Evolutionary conservation across 2,888 invertebrate species (phyloP), one percentile per base, ranked within the genome.

Genomic region (Acleris holmiana): DNA sequence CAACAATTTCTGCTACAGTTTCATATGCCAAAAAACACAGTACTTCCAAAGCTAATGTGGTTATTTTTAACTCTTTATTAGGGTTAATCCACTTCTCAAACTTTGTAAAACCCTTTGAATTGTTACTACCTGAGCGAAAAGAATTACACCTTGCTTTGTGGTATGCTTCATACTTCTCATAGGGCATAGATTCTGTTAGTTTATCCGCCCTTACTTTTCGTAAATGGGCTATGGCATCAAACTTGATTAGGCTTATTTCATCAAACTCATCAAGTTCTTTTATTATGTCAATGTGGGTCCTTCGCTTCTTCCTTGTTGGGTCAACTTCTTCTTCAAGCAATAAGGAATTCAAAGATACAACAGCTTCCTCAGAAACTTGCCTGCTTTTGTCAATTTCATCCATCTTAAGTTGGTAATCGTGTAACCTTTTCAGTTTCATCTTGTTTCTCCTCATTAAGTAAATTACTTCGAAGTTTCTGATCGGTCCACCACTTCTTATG

Each of bases 21-120:
- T 98, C 98, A 82, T 97, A 97, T 0, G 98, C 97, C 71, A 98
- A 92, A 80, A 98, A 98, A 53, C 96, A 95, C 68, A 98, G 84
- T 3, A 98, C 95, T 78, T 96, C 96, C 74, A 96, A 89, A 0
- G 96, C 96, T 55, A 94, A 89, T 18, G 90, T 85, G 0, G 94
- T 89, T 55, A 96, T 93, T 49, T 93, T 94, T 19, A 95, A 80
- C 69, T 96, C 95, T 44, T 94, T 93, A 4, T 92, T 93, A 0
- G 95, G 93, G 69, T 94, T 95, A 0, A 96, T 80, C 93, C 95
- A 95, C 40, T 87, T 82, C 58, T 94, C 91, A n/a, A 96, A 85
- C 76, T 94, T 95, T 57, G 84, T 85, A 69, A 90, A 93, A 10
- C 93, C 93, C 71, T 89, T 93, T 58, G 89, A 92, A 48, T 91